Conservation (phyloP, 2,797 vertebrate genomes). For the Sebastes hubbsi region DNA sequence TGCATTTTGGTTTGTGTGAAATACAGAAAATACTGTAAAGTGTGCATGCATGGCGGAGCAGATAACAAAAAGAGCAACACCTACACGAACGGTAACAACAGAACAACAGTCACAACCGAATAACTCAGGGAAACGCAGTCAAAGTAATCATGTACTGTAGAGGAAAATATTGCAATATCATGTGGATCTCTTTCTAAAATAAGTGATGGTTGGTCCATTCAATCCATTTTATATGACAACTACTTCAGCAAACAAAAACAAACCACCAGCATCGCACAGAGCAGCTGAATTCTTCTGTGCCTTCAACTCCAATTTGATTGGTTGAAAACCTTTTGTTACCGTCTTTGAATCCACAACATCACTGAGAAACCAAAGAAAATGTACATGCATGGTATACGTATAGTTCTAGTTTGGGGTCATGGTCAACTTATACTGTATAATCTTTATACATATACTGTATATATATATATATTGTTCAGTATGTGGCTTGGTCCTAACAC, state of each 20-base stretch:
- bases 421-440: neutral
- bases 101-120: neutral
- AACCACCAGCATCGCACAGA: neutral
- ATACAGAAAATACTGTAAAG: neutral
- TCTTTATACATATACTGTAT: neutral
- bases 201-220: neutral
- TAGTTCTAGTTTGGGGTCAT: neutral
- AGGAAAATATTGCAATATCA: neutral
- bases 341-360: neutral
- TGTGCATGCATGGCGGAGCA: neutral
- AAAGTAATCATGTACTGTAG: neutral
- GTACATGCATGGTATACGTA: too few relatives aligned
- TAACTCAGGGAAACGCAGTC: neutral
- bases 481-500: neutral
- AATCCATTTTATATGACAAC: neutral
- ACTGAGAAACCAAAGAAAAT: neutral
- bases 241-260: neutral
- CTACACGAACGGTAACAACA: constrained; percentile 8
- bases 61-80: constrained; percentile 23
- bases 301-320: neutral
- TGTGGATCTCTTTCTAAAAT: neutral
- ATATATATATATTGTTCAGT: neutral
- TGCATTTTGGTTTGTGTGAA: neutral
- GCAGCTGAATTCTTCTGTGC: neutral
- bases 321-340: neutral